These are phyloP conservation scores for Theonella swinhoei DNA, from an alignment of 37 sponge, comb jelly and placozoan species.

Conservation along the genomic window DNA sequence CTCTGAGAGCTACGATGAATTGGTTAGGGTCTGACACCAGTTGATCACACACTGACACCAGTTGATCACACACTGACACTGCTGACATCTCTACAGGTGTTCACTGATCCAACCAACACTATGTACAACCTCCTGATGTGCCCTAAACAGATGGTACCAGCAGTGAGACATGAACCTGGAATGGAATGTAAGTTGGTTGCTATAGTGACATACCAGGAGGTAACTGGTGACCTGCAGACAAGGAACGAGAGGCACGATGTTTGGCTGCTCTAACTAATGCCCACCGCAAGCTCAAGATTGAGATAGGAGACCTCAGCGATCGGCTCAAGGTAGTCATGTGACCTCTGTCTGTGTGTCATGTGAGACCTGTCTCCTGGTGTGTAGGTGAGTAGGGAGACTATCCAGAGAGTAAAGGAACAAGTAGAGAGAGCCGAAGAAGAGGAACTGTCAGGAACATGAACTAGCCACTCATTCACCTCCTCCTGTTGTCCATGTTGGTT, in stretches of 20 bases:
- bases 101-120: slow-evolving; percentile 87
- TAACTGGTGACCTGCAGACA: too few species aligned
- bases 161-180: slow-evolving; percentile 71
- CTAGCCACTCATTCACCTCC: too few species aligned
- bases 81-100: slow-evolving; percentile 42
- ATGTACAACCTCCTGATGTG: slow-evolving; percentile 73
- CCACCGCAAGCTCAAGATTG: slow-evolving; percentile 76
- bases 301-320: slow-evolving; percentile 84
- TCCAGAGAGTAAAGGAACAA: slow-evolving; percentile 68
- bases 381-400: slow-evolving; percentile 51
- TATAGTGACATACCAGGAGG: too few species aligned
- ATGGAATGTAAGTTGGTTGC: slow-evolving; percentile 75
- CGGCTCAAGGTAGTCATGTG: slow-evolving; percentile 62
- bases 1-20: slow-evolving; percentile 91
- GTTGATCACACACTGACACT: background rate
- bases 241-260: slow-evolving; percentile 79
- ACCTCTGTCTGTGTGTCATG: background rate
- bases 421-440: slow-evolving; percentile 72
- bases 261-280: slow-evolving; percentile 58
- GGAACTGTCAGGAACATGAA: background rate
- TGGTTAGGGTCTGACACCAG: slow-evolving; percentile 50
- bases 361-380: too few species aligned
- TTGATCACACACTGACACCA: background rate
- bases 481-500: too few species aligned
- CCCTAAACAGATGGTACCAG: slow-evolving; percentile 64